Base-by-base conservation (phyloP, 2,797 vertebrate genomes). In the Sciurus carolinensis region DNA sequence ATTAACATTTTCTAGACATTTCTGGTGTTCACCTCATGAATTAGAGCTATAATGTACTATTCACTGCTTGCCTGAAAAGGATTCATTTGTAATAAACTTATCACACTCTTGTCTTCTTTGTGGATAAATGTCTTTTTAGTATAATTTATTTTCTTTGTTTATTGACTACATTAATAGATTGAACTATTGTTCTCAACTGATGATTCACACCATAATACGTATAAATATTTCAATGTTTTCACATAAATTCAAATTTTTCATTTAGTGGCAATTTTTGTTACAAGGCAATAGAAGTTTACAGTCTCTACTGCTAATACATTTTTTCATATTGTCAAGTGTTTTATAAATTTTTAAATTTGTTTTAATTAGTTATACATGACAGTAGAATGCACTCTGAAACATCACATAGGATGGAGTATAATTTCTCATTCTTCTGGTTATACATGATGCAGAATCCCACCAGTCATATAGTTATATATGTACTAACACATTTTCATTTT, bases 81-180 rank as follows among this genome's bases (percentile, higher is more conserved):
- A 52, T 93, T 66, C 10, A 67, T 90, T 59, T 64, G 18, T 89
- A 79, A 89, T 79, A 39, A 93, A 79, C 18, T 33, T 52, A 62
- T 54, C 22, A 28, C 2, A 39, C n/a, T 47, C 24, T 79, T 71
- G 18, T 86, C 30, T 30, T 59, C 36, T 89, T 87, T 44, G 81
- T 91, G 30, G 8, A 47, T 73, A 10, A 59, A 66, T 69, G 88
- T 88, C 12, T 47, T 47, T 20, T 33, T 75, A 76, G 9, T 33
- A 69, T 47, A 84, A 69, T 54, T 85, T 66, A 92, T 81, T 90
- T 87, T 13, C 57, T 47, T 85, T 94, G 57, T 44, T 89, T 76
- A 69, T 71, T 75, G 67, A 59, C 5, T 42, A 54, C 7, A 83
- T 82, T 90, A 75, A 54, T 14, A 44, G 4, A 91, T 24, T 9